Percentiles rank a stretch among this genome's conserved stretches.
These are phyloP conservation scores for Petroica traversi DNA, from an alignment of 2,113 vertebrate species.

Conservation along the genomic window DNA sequence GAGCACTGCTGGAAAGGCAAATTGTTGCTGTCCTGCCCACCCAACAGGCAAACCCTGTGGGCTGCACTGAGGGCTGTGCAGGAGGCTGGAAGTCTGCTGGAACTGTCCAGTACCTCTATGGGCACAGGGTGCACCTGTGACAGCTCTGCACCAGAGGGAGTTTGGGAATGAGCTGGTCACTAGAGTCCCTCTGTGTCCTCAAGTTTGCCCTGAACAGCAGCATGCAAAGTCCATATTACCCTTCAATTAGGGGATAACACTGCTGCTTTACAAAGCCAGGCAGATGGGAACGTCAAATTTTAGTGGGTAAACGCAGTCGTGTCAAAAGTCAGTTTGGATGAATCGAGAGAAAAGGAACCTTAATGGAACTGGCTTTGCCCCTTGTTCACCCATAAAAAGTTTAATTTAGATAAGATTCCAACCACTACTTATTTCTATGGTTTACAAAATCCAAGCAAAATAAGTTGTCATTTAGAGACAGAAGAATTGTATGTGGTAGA, in stretches of 20 bases:
- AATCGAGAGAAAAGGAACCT: background rate
- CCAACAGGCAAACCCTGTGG: background rate
- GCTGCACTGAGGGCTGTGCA: fast-evolving
- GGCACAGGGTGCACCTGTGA: fast-evolving
- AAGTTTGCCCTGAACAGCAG: background rate
- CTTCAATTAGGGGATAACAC: fast-evolving
- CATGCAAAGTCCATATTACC: background rate
- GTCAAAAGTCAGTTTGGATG: no score
- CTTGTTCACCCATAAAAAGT: background rate
- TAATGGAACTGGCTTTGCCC: fast-evolving
- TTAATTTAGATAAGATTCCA: background rate
- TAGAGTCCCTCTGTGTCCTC: background rate
- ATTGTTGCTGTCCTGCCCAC: background rate
- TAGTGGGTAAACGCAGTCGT: fast-evolving
- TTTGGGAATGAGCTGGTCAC: background rate
- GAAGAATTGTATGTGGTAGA: background rate
- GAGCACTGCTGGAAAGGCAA: background rate
- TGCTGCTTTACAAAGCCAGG: background rate
- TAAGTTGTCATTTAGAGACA: background rate
- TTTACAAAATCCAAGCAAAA: background rate
- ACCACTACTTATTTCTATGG: background rate
- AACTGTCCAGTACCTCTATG: fast-evolving
- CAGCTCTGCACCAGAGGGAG: background rate
- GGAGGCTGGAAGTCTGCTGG: background rate
- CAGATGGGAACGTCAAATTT: background rate